Evolutionary conservation across 1,140 invertebrate genomes (phyloP).

Genomic region (Geopemphigus sp.): DNA sequence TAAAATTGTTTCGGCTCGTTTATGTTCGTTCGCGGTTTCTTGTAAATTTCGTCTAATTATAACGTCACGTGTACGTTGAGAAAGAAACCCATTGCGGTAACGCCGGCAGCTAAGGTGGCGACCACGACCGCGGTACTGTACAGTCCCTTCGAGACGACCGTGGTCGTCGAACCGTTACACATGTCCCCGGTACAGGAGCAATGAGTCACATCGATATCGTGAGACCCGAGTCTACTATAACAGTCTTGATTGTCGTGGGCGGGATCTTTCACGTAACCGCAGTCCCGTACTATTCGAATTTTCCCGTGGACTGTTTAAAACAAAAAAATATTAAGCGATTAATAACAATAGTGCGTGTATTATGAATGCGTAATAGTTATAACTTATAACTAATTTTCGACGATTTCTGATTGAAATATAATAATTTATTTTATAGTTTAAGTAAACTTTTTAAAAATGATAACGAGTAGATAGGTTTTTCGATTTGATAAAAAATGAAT

Average conservation of each 20-base stretch:
- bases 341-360: neutral
- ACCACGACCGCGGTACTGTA: neutral
- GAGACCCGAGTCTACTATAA: conserved; percentile 66
- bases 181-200: conserved; percentile 72
- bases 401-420: too few species aligned
- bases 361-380: neutral
- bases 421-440: too few species aligned
- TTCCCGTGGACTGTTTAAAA: conserved; percentile 69
- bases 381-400: too few species aligned
- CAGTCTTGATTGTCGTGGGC: conserved; percentile 61
- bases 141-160: neutral
- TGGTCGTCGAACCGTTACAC: conserved; percentile 61
- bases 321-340: conserved; percentile 6
- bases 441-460: too few species aligned
- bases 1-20: neutral
- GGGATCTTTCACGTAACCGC: conserved; percentile 67
- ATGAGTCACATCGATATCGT: conserved; percentile 70
- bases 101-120: neutral
- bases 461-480: too few species aligned
- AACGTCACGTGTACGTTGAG: neutral
- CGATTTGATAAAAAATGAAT: too few species aligned
- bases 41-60: neutral
- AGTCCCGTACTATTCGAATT: conserved; percentile 69
- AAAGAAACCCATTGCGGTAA: conserved; percentile 9
- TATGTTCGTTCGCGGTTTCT: neutral